Evolutionary conservation across 2,888 invertebrate species (phyloP), one percentile per base, ranked within the genome.

Genomic region (Brachyopa scutellaris): DNA sequence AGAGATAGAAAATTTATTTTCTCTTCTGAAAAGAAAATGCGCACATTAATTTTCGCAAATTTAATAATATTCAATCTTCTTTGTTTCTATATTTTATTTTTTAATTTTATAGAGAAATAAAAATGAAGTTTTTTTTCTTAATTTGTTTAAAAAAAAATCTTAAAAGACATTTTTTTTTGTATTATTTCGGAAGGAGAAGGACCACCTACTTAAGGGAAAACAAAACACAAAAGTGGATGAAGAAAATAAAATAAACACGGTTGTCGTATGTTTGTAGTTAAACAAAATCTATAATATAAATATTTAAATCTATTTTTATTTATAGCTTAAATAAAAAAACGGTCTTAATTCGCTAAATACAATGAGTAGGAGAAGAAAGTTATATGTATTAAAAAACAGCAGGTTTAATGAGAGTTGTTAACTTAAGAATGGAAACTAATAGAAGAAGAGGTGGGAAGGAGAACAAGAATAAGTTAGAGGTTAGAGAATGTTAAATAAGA

Each of bases 181-280:
- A 51, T 67, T 67, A 11, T 59, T 29, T 19, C 3, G 29, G 23
- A 69, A 45, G 29, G 23, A 69, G 51, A 31, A 61, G 21, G 15
- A 21, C 47, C 23, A 26, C 17, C 8, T 61, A 64, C 49, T 64
- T 64, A 49, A 64, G 21, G 7, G 0, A 9, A 40, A 57, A 26
- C n/a, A 4, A 15, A 40, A 57, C 11, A 19, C 8, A 42, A 38
- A 21, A n/a, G n/a, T n/a, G n/a, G 5, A 21, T 13, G 47, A 74
- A 67, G 67, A 49, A 33, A 55, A 31, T 38, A 11, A 55, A 31
- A 31, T 42, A 57, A 36, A 64, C 38, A 82, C 77, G 82, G 82
- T 82, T 82, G 82, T 82, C 77, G 82, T 77, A 82, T 82, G n/a
- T 72, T 64, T 82, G 77, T 82, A 82, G 82, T 53, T 82, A 82